phyloP scores from a whole-genome alignment of 1,140 invertebrate species.

The Brachionus koreanus region DNA sequence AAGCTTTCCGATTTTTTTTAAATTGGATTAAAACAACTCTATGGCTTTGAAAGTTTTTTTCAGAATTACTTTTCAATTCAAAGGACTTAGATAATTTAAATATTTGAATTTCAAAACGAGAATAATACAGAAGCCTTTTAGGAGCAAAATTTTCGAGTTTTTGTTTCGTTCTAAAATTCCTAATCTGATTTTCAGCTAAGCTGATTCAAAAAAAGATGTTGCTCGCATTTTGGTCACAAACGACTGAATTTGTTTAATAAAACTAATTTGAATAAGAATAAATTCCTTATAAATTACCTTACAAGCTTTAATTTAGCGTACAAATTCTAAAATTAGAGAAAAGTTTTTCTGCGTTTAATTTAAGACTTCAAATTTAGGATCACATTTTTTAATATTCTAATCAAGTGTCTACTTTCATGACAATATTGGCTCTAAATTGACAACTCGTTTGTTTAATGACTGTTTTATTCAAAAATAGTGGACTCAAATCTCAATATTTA shows the following conservation, averaged over 20 bases:
- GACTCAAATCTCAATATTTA: neutral
- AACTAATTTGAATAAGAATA: neutral
- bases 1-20: neutral
- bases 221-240: neutral
- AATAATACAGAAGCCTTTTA: neutral
- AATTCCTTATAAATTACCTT: too few relatives aligned
- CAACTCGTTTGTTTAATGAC: neutral
- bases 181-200: neutral
- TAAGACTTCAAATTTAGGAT: too few relatives aligned
- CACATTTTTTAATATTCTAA: neutral
- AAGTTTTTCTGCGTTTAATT: too few relatives aligned
- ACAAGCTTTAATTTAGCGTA: too few relatives aligned
- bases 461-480: neutral
- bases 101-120: neutral
- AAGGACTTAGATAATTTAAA: slow-evolving; percentile 2
- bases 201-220: neutral
- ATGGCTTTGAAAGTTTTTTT: neutral
- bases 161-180: neutral
- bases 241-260: neutral
- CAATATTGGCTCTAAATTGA: neutral
- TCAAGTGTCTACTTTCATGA: neutral
- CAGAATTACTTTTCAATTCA: neutral
- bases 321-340: too few relatives aligned
- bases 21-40: neutral
- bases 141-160: neutral